Conservation (phyloP, 1,140 invertebrate species). For the Dinoponera quadriceps region DNA sequence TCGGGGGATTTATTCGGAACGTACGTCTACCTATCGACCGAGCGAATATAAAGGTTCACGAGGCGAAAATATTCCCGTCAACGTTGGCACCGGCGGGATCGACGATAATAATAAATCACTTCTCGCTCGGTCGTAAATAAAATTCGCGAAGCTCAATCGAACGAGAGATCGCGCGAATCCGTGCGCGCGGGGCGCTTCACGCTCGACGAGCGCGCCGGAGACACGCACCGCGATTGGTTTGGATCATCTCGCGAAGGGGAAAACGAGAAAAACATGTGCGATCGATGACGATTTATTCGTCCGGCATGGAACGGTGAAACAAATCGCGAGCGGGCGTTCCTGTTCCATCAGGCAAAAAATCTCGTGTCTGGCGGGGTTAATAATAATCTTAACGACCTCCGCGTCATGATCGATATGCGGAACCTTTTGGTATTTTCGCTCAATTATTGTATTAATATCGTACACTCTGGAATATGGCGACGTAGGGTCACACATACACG, state of each 20-base stretch:
- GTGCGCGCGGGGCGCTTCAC: background rate
- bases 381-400: slow-evolving; percentile 48
- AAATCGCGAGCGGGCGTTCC: slow-evolving; percentile 2
- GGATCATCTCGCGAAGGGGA: background rate
- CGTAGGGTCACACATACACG: too few species aligned
- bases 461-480: slow-evolving; percentile 4
- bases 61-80: background rate
- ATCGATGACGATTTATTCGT: background rate
- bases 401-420: slow-evolving; percentile 24
- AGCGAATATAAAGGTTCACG: background rate
- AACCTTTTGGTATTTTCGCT: slow-evolving; percentile 44
- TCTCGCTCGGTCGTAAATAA: slow-evolving; percentile 21
- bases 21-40: too few species aligned
- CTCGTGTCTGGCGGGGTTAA: slow-evolving; percentile 4
- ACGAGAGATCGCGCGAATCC: background rate
- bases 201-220: background rate
- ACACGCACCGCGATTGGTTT: background rate
- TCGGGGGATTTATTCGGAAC: background rate
- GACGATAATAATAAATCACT: slow-evolving; percentile 2
- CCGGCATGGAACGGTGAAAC: background rate
- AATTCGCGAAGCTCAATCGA: slow-evolving; percentile 20
- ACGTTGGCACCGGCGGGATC: background rate
- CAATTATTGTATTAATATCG: slow-evolving; percentile 52
- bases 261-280: background rate
- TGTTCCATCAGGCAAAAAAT: background rate